These are phyloP conservation scores for Holacanthella duospinosa DNA, from an alignment of 2,888 invertebrate species.

Conservation along the genomic window DNA sequence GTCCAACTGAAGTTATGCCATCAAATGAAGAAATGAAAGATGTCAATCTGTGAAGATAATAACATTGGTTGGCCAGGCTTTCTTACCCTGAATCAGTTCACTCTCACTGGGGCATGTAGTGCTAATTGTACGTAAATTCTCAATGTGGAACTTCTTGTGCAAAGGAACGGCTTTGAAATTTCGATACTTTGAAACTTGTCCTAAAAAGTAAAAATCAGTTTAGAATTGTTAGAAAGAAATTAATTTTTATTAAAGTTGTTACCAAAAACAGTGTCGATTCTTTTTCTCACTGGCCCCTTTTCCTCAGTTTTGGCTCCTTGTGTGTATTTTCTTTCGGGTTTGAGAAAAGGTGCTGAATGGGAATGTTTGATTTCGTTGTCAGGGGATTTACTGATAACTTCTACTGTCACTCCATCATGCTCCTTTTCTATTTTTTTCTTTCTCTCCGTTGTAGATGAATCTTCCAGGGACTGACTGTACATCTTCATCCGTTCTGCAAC, in stretches of 20 bases:
- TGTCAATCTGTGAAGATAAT: not conserved
- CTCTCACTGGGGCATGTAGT: conserved; percentile 88
- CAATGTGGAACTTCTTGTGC: conserved; percentile 82
- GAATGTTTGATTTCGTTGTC: conserved; percentile 8
- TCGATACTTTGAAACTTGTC: conserved; percentile 80
- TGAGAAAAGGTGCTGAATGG: conserved; percentile 23
- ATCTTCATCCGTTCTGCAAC: conserved; percentile 35
- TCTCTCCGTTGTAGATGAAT: not conserved
- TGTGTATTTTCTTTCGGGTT: conserved; percentile 34
- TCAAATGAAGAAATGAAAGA: not conserved
- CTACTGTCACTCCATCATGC: not conserved
- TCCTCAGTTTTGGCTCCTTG: not conserved
- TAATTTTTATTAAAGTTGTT: not conserved
- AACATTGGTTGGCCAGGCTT: not conserved
- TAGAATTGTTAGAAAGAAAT: not conserved
- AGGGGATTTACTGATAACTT: not conserved
- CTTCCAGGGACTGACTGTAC: conserved; percentile 14
- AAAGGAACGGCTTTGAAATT: conserved; percentile 82
- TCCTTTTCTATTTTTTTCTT: not conserved
- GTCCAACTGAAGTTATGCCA: not conserved
- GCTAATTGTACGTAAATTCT: conserved; percentile 81
- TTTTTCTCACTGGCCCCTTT: conserved; percentile 16
- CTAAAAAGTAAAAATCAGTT: conserved; percentile 42
- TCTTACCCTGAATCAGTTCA: conserved; percentile 75
- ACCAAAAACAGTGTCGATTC: conserved; percentile 38